A percentile compares a stretch with the other conserved stretches of the same genome.
Conservation (phyloP, 2,113 vertebrate species). For the Clarias batrachus region DNA sequence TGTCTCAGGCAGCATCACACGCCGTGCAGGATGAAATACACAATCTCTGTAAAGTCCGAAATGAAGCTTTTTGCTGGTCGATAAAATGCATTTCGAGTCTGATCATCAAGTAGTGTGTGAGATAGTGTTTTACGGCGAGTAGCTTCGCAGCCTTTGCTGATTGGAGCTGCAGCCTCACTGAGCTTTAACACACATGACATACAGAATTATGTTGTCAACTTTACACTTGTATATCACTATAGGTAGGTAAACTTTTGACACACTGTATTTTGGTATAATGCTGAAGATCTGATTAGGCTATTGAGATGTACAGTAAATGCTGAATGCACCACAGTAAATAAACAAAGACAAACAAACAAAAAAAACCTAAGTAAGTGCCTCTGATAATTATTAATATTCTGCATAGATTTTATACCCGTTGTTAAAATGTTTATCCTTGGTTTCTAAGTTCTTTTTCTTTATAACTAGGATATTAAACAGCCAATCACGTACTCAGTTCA, state of each 20-base stretch:
- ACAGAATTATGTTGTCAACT: slow-evolving; percentile 1
- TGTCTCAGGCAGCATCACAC: neutral
- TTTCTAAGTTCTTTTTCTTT: neutral
- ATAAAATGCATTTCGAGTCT: slow-evolving; percentile 23
- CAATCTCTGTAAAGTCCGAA: neutral
- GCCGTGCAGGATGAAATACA: slow-evolving; percentile 2
- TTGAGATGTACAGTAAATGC: neutral
- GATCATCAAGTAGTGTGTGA: slow-evolving; percentile 4
- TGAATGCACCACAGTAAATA: neutral
- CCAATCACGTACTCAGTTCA: neutral
- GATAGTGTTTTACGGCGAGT: slow-evolving; percentile 19
- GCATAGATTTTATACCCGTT: neutral
- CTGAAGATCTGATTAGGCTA: neutral
- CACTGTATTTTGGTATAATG: neutral
- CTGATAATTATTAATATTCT: neutral
- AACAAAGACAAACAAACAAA: too few species aligned
- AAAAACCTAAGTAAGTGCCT: neutral
- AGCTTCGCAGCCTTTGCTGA: slow-evolving; percentile 6
- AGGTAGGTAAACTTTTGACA: neutral
- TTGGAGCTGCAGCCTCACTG: neutral
- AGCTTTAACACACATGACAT: neutral
- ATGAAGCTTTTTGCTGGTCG: slow-evolving; percentile 22
- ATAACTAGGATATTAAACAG: neutral
- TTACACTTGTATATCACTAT: neutral
- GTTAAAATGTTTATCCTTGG: neutral